A percentile compares a stretch with the other conserved stretches of the same genome.
Conservation (phyloP, 1,140 invertebrate genomes). For the Pseudomyrmex concolor region DNA sequence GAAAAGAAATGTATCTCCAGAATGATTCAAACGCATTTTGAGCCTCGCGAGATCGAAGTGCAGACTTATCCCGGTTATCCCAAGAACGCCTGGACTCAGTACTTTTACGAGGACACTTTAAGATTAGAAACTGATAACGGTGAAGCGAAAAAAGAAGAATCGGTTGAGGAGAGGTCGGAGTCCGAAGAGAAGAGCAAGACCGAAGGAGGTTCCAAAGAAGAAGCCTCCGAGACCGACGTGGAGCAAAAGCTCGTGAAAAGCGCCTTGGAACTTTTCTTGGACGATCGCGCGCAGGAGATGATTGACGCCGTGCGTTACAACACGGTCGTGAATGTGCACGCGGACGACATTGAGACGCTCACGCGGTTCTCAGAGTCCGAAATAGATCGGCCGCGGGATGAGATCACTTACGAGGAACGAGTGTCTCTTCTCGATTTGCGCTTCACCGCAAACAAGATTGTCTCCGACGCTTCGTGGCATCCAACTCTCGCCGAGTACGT, state of each 20-base stretch:
- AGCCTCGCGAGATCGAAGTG: slow-evolving; percentile 83
- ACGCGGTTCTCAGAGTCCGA: slow-evolving; percentile 53
- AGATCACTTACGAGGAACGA: slow-evolving; percentile 85
- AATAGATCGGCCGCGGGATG: neutral
- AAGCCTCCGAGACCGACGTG: slow-evolving; percentile 27
- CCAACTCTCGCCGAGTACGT: slow-evolving; percentile 87
- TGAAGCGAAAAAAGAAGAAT: slow-evolving; percentile 15
- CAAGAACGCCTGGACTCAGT: slow-evolving; percentile 90
- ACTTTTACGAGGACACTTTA: slow-evolving; percentile 79
- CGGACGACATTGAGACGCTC: slow-evolving; percentile 87
- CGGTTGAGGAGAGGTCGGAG: slow-evolving; percentile 28
- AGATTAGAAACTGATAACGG: neutral
- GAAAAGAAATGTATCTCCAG: slow-evolving; percentile 76
- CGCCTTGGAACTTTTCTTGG: slow-evolving; percentile 70
- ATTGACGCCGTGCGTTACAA: slow-evolving; percentile 85
- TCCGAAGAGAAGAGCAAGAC: slow-evolving; percentile 1
- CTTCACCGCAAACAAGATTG: slow-evolving; percentile 85
- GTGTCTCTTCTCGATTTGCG: slow-evolving; percentile 86
- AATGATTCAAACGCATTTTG: slow-evolving; percentile 85
- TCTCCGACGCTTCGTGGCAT: slow-evolving; percentile 88
- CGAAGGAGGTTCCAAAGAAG: neutral
- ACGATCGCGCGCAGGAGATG: slow-evolving; percentile 60
- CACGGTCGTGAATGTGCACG: slow-evolving; percentile 87
- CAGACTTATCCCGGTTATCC: slow-evolving; percentile 89
- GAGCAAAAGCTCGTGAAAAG: neutral